Evolutionary conservation across 2,888 invertebrate species (phyloP).

Genomic region (Malachius bipustulatus): DNA sequence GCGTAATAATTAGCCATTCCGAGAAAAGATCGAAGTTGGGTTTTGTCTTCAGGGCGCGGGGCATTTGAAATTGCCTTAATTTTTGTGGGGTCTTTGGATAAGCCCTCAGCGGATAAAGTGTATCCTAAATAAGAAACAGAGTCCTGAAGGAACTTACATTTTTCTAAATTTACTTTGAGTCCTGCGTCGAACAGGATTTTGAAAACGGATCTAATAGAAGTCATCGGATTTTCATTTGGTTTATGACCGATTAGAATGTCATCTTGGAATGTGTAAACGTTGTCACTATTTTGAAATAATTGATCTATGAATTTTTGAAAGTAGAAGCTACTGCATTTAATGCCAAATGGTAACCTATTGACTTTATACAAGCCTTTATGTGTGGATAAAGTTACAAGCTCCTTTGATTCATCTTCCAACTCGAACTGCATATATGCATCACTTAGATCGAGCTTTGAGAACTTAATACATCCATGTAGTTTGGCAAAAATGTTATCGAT

Average conservation of each 20-base stretch:
- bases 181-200: slow-evolving; percentile 19
- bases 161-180: slow-evolving; percentile 23
- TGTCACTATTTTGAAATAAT: slow-evolving; percentile 24
- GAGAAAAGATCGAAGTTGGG: slow-evolving; percentile 5
- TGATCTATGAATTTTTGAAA: slow-evolving; percentile 22
- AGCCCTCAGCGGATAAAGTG: slow-evolving; percentile 16
- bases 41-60: slow-evolving; percentile 6
- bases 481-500: neutral
- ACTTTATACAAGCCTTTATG: slow-evolving; percentile 25
- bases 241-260: slow-evolving; percentile 25
- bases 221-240: slow-evolving; percentile 18
- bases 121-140: slow-evolving; percentile 27
- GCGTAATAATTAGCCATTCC: neutral
- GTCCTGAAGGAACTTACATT: slow-evolving; percentile 28
- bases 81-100: slow-evolving; percentile 6
- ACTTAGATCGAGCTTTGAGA: slow-evolving; percentile 14
- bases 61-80: slow-evolving; percentile 6
- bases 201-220: slow-evolving; percentile 21
- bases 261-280: slow-evolving; percentile 25
- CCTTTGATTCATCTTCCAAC: slow-evolving; percentile 24
- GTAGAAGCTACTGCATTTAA: slow-evolving; percentile 27
- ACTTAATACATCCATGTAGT: neutral
- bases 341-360: slow-evolving; percentile 29
- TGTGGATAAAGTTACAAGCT: slow-evolving; percentile 21
- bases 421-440: slow-evolving; percentile 28